A percentile compares a stretch with the other conserved stretches of the same genome.
Evolutionary conservation across 1,140 invertebrate species (phyloP).

Genomic region (Cotesia typhae): DNA sequence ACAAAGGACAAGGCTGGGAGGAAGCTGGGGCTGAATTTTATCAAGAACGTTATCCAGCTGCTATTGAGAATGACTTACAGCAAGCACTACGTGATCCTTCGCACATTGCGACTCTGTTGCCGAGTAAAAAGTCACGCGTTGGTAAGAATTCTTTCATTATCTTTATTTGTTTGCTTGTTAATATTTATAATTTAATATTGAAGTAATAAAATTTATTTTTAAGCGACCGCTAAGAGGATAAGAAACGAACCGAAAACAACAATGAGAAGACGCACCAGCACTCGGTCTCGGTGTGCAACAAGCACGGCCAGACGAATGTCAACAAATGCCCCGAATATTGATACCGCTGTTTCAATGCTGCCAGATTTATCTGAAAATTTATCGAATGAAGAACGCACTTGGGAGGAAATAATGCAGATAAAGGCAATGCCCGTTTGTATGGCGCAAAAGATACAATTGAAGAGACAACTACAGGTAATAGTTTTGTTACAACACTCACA

Average conservation of each 20-base stretch:
- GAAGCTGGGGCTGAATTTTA: constrained; percentile 87
- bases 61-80: constrained; percentile 72
- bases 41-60: constrained; percentile 82
- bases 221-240: constrained; percentile 67
- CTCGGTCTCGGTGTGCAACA: constrained; percentile 67
- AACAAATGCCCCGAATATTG: constrained; percentile 68
- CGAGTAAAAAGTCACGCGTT: constrained; percentile 78
- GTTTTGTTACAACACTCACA: constrained; percentile 31
- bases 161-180: not conserved
- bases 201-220: constrained; percentile 31
- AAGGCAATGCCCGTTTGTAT: constrained; percentile 84
- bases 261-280: constrained; percentile 70
- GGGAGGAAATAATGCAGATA: constrained; percentile 87
- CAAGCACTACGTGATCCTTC: constrained; percentile 75
- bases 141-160: constrained; percentile 63
- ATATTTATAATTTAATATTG: constrained; percentile 1
- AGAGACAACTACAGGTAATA: constrained; percentile 77
- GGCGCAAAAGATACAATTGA: constrained; percentile 81
- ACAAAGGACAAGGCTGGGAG: constrained; percentile 76
- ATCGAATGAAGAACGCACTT: constrained; percentile 83
- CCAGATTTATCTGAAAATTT: constrained; percentile 82
- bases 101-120: constrained; percentile 77
- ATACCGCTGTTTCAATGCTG: constrained; percentile 78
- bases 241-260: constrained; percentile 67
- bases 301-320: constrained; percentile 72